A percentile compares a stretch with the other conserved stretches of the same genome.
phyloP scores from a whole-genome alignment of 2,797 vertebrate species.

The Limnodromus scolopaceus region DNA sequence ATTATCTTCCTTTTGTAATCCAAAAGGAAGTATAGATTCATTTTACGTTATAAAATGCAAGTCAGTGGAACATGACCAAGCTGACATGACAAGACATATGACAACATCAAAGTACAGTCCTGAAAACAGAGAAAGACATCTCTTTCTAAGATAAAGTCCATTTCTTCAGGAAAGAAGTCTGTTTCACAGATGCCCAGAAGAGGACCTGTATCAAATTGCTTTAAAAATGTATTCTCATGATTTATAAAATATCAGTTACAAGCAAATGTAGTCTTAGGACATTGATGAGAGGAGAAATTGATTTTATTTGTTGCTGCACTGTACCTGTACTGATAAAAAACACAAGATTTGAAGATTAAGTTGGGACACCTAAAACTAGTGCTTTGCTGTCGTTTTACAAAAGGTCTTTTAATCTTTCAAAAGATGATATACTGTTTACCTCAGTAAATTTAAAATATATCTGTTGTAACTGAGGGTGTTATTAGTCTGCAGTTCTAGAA shows the following conservation, averaged over 20 bases:
- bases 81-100: background rate
- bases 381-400: background rate
- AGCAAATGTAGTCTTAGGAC: background rate
- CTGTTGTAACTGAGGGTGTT: background rate
- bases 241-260: background rate
- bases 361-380: background rate
- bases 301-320: background rate
- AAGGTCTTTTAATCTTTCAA: background rate
- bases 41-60: background rate
- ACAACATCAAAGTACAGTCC: background rate
- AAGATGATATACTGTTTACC: fast-evolving
- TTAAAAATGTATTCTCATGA: background rate
- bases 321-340: background rate
- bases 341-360: background rate
- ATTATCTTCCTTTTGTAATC: background rate
- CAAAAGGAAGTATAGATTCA: background rate
- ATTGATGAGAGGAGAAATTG: background rate
- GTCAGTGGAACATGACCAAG: background rate
- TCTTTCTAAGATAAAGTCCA: background rate
- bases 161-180: background rate
- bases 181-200: background rate
- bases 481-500: background rate
- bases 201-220: background rate
- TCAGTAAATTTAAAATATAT: background rate
- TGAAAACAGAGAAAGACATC: background rate